A percentile compares a stretch with the other conserved stretches of the same genome.
Evolutionary conservation across 2,113 vertebrate genomes (phyloP).

Genomic region (Odobenus rosmarus): DNA sequence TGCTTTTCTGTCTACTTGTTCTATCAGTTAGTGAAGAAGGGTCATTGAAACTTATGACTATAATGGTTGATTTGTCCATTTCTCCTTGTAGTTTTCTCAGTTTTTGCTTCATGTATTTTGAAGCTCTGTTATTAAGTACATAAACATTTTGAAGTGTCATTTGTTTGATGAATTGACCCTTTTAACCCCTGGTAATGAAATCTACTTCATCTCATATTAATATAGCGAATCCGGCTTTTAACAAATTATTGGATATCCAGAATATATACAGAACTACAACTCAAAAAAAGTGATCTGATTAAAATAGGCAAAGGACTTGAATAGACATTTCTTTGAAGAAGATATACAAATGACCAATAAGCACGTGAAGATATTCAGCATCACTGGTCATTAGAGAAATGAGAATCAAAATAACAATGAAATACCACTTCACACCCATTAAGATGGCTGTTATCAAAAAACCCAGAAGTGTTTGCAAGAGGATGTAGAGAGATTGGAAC

Average conservation of each 20-base stretch:
- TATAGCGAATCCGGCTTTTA: neutral
- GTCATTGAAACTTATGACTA: neutral
- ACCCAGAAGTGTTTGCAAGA: neutral
- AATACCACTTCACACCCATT: neutral
- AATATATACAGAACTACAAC: neutral
- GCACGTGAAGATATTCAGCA: neutral
- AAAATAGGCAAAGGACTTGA: constrained; percentile 16
- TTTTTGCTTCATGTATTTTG: neutral
- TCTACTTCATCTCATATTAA: constrained; percentile 8
- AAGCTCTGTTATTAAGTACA: neutral
- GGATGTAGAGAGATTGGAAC: neutral
- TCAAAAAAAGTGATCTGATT: neutral
- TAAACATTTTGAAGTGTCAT: neutral
- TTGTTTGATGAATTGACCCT: neutral
- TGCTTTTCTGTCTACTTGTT: neutral
- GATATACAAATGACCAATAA: neutral
- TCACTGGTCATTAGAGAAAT: neutral
- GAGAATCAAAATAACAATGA: neutral
- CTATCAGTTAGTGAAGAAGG: neutral
- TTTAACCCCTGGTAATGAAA: neutral
- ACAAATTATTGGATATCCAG: neutral
- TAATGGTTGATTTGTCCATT: neutral
- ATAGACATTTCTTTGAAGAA: neutral
- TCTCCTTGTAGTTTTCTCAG: neutral
- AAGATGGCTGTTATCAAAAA: neutral